These are phyloP conservation scores for Salminus brasiliensis DNA, from an alignment of 2,113 vertebrate species.

Conservation along the genomic window DNA sequence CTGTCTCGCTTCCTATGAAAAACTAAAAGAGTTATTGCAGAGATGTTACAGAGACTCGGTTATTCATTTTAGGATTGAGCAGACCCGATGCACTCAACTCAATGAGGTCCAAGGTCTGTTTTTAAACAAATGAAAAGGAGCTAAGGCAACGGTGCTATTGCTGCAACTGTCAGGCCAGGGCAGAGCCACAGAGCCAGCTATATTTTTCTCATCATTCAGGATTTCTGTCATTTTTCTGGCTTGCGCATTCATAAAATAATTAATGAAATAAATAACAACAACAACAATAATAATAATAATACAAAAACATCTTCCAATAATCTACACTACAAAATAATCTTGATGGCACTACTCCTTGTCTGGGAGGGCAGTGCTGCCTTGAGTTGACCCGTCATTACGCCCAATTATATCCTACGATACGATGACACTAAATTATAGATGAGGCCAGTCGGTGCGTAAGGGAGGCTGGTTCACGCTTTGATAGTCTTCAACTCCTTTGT, in stretches of 20 bases:
- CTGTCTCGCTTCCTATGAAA: background rate
- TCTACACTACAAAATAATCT: background rate
- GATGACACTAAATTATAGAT: conserved; percentile 8
- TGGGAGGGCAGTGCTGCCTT: background rate
- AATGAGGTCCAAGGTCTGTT: background rate
- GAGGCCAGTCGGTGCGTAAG: background rate
- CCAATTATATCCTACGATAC: background rate
- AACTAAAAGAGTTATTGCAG: background rate
- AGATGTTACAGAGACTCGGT: background rate
- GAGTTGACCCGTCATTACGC: background rate
- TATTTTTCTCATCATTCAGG: background rate
- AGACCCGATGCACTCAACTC: background rate
- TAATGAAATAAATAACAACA: no score
- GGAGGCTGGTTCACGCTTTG: background rate
- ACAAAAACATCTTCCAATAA: background rate
- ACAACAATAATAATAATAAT: no score
- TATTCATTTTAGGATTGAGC: background rate
- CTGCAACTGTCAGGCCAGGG: background rate
- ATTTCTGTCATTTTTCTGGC: background rate
- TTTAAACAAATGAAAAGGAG: background rate
- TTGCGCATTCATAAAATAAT: no score
- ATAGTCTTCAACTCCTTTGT: background rate
- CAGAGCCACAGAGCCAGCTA: background rate
- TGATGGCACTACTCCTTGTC: background rate
- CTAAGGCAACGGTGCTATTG: background rate